These are phyloP conservation scores for Ecdyonurus torrentis DNA, from an alignment of 2,888 invertebrate genomes.

Conservation along the genomic window DNA sequence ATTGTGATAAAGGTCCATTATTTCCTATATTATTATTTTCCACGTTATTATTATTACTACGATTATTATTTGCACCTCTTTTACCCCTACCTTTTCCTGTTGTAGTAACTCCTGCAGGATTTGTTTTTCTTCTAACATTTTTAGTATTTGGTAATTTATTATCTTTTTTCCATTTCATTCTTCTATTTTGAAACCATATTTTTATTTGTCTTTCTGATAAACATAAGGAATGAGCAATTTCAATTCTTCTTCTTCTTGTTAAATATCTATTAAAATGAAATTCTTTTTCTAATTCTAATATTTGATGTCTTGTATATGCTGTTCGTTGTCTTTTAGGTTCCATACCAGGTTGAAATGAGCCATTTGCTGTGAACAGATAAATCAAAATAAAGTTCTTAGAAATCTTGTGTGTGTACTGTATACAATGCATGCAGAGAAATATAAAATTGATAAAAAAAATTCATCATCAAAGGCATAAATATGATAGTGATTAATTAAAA, in stretches of 20 bases:
- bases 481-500: too few species aligned
- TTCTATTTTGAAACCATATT: constrained; percentile 73
- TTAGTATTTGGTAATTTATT: constrained; percentile 79
- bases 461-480: too few species aligned
- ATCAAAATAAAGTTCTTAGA: too few species aligned
- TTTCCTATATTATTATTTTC: constrained; percentile 23
- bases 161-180: constrained; percentile 79
- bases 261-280: constrained; percentile 96
- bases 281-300: constrained; percentile 92
- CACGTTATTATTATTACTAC: not conserved
- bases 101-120: constrained; percentile 51
- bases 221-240: constrained; percentile 91
- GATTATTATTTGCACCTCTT: not conserved
- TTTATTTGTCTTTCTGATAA: constrained; percentile 82
- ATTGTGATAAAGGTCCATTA: not conserved
- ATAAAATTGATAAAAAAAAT: too few species aligned
- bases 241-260: constrained; percentile 85
- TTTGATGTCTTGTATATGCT: constrained; percentile 95
- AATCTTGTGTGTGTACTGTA: too few species aligned
- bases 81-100: constrained; percentile 47
- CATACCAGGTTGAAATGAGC: constrained; percentile 77
- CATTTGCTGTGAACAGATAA: constrained; percentile 46
- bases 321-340: constrained; percentile 93
- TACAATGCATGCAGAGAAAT: too few species aligned
- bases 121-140: constrained; percentile 60